Evolutionary conservation across 1,140 invertebrate genomes (phyloP).

Genomic region (Sinella curviseta): DNA sequence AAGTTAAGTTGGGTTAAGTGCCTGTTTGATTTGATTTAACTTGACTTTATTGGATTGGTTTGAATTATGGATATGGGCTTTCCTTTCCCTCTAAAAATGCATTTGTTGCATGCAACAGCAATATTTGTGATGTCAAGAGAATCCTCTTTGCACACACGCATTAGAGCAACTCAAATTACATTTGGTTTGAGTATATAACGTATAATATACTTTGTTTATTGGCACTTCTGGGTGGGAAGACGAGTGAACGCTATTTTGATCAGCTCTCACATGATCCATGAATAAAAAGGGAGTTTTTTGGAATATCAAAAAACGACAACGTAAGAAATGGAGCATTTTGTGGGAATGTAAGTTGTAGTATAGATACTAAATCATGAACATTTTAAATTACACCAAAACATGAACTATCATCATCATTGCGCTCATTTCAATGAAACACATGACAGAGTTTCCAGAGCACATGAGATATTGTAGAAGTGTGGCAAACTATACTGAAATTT

Average conservation of each 20-base stretch:
- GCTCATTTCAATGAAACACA: not conserved
- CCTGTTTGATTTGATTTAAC: constrained; percentile 23
- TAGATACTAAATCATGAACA: not conserved
- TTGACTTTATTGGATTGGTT: constrained; percentile 25
- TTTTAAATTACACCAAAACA: constrained; percentile 12
- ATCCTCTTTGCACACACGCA: not conserved
- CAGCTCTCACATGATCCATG: not conserved
- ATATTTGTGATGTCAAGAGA: not conserved
- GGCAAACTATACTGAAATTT: too few relatives aligned
- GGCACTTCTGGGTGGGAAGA: not conserved
- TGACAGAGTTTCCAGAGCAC: not conserved
- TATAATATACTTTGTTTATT: not conserved
- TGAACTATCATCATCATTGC: not conserved
- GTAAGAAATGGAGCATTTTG: not conserved
- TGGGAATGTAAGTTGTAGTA: not conserved
- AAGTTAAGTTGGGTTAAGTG: constrained; percentile 26
- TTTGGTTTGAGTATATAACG: not conserved
- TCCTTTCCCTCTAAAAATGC: not conserved
- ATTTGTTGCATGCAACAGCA: not conserved
- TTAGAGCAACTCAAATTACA: not conserved
- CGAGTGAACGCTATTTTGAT: not conserved
- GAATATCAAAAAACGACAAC: too few relatives aligned
- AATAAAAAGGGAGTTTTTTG: not conserved
- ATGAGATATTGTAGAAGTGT: too few relatives aligned
- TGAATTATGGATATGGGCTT: constrained; percentile 12